Percentiles rank a stretch among this genome's conserved stretches.
These are phyloP conservation scores for Drosophila virilis DNA, from an alignment of 1,140 invertebrate genomes.

Conservation along the genomic window DNA sequence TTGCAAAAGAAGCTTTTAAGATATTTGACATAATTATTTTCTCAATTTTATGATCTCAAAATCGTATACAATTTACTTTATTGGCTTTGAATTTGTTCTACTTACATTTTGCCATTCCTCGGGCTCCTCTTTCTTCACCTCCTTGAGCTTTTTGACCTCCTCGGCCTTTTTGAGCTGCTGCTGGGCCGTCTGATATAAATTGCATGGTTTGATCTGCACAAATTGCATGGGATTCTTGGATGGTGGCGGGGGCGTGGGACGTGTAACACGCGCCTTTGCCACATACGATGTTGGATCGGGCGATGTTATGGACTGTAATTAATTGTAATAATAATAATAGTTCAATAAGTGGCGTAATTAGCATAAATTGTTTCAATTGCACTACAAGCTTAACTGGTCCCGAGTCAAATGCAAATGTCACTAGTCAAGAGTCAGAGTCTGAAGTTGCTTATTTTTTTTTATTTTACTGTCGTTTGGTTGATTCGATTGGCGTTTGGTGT, in stretches of 20 bases:
- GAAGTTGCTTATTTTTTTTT: slow-evolving; percentile 39
- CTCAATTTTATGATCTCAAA: no score
- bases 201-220: slow-evolving; percentile 93
- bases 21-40: no score
- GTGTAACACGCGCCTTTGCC: slow-evolving; percentile 84
- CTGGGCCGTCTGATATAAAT: slow-evolving; percentile 92
- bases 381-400: slow-evolving; percentile 23
- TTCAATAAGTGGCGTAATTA: slow-evolving; percentile 59
- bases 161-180: slow-evolving; percentile 94
- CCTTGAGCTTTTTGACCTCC: slow-evolving; percentile 92
- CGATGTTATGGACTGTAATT: slow-evolving; percentile 77
- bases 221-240: slow-evolving; percentile 95
- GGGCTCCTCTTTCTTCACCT: slow-evolving; percentile 90
- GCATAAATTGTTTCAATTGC: slow-evolving; percentile 62
- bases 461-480: slow-evolving; percentile 3
- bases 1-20: no score
- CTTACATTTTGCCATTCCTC: slow-evolving; percentile 97
- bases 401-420: slow-evolving; percentile 61
- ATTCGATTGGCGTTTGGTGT: background rate
- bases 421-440: slow-evolving; percentile 43
- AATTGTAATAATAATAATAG: slow-evolving; percentile 48
- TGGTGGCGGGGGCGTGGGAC: slow-evolving; percentile 89
- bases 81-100: slow-evolving; percentile 31
- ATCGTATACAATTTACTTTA: background rate
- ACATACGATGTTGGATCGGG: slow-evolving; percentile 83